Base-by-base conservation (phyloP, 2,113 vertebrate genomes). In the Piprites chloris region DNA sequence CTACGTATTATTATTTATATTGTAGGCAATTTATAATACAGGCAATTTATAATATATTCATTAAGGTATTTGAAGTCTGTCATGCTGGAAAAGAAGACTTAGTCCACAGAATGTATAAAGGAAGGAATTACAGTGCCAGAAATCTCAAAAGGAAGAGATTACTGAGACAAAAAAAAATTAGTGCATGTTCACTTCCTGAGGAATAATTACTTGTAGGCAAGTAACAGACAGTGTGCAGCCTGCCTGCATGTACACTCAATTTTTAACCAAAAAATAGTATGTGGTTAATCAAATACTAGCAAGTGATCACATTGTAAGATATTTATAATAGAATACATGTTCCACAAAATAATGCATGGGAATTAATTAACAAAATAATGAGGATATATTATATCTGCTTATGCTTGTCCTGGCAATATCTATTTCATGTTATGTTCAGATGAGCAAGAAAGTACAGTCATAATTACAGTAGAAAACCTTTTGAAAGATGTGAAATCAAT, bases 31-130 rank as follows among this genome's bases (percentile, higher is more conserved):
- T 97, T 96, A 83, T 96, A 97, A 95, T 69, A 85, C 2, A 39
- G 50, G 46, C 68, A 56, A 87, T 76, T 81, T 58, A 76, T 63
- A 69, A 63, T 63, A 56, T 19, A 75, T 56, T 69, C 87, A 97
- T 97, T 97, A 95, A 90, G 56, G 91, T 97, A 95, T 94, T 97
- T 76, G 35, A 97, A 97, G 92, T 96, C 67, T 58, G 22, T 97
- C 93, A 90, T 68, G 52, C 74, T 95, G 74, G 79, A 97, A 91
- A 85, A 97, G 81, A 96, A 96, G 76, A 95, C 52, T 94, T 97
- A 97, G 98, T 97, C 94, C 89, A 83, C 52, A 77, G 65, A 92
- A 91, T 65, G n/a, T 41, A 59, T 69, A 94, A 96, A 95, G 89
- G 74, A 95, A 96, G 85, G 83, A 87, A 96, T 97, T 93, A 94